These are phyloP conservation scores for Drosophila borborema DNA, from an alignment of 2,888 invertebrate genomes.

Conservation along the genomic window DNA sequence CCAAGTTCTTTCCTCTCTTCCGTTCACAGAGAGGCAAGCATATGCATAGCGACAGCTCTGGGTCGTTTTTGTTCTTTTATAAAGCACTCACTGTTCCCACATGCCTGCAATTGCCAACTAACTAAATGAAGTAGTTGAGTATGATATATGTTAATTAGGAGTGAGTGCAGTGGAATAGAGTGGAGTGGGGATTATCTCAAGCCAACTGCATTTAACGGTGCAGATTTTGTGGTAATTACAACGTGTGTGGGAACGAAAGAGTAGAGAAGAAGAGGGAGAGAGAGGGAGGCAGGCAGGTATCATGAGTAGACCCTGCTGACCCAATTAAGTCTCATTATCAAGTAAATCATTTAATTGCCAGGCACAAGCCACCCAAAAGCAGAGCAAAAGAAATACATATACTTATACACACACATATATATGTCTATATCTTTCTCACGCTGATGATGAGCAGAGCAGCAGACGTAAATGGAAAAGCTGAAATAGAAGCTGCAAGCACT, in stretches of 20 bases:
- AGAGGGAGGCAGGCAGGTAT: neutral
- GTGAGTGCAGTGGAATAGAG: neutral
- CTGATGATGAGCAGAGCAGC: conserved; percentile 4
- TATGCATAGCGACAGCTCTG: neutral
- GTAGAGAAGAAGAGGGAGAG: neutral
- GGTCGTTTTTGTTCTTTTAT: conserved; percentile 11
- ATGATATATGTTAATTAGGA: conserved; percentile 39
- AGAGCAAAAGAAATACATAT: neutral
- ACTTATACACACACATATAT: neutral
- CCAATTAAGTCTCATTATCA: conserved; percentile 70
- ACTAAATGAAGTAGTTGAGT: conserved; percentile 11
- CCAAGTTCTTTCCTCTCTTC: neutral
- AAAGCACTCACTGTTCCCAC: conserved; percentile 23
- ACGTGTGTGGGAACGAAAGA: conserved; percentile 39
- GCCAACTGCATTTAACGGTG: conserved; percentile 47
- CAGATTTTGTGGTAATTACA: conserved; percentile 9
- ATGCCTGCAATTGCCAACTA: conserved; percentile 13
- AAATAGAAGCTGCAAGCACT: conserved; percentile 48
- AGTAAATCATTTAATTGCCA: conserved; percentile 56
- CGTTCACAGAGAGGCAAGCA: neutral
- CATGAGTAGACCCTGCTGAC: conserved; percentile 53
- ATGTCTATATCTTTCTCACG: conserved; percentile 35
- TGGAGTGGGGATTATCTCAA: conserved; percentile 26
- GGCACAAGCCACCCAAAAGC: conserved; percentile 14
- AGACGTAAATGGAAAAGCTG: neutral